Conservation (phyloP, 1,140 invertebrate genomes). For the Yoshiicerus persimilis region DNA sequence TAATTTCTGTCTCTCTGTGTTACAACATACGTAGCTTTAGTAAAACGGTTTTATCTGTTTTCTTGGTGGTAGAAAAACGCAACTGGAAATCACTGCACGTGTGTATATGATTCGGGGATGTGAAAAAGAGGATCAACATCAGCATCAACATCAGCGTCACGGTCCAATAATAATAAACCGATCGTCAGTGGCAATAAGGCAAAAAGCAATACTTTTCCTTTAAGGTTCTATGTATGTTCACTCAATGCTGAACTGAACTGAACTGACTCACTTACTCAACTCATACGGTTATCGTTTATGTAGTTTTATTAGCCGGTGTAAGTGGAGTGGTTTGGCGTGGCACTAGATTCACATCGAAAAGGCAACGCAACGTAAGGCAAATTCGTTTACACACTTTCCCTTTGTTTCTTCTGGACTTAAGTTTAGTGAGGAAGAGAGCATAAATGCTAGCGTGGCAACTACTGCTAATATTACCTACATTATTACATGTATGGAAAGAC, state of each 20-base stretch:
- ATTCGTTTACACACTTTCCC: background rate
- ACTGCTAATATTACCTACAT: background rate
- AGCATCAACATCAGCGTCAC: constrained; percentile 1
- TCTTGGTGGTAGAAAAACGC: background rate
- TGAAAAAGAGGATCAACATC: constrained; percentile 15
- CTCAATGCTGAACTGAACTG: too few relatives aligned
- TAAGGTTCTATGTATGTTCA: background rate
- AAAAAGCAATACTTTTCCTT: constrained; percentile 8
- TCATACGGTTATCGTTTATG: background rate
- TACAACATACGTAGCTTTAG: background rate
- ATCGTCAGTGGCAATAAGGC: background rate
- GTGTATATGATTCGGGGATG: background rate
- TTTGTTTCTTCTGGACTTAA: background rate
- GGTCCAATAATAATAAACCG: constrained; percentile 22
- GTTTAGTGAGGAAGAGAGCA: background rate
- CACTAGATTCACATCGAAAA: too few relatives aligned
- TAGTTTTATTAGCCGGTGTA: background rate
- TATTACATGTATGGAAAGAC: background rate
- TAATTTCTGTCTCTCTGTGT: too few relatives aligned
- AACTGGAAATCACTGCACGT: background rate
- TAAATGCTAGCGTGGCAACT: background rate
- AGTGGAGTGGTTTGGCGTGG: background rate
- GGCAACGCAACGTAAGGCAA: background rate
- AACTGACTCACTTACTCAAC: background rate
- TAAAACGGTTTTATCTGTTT: background rate